phyloP scores from a whole-genome alignment of 2,113 vertebrate genomes.

The Ammodytes dubius region DNA sequence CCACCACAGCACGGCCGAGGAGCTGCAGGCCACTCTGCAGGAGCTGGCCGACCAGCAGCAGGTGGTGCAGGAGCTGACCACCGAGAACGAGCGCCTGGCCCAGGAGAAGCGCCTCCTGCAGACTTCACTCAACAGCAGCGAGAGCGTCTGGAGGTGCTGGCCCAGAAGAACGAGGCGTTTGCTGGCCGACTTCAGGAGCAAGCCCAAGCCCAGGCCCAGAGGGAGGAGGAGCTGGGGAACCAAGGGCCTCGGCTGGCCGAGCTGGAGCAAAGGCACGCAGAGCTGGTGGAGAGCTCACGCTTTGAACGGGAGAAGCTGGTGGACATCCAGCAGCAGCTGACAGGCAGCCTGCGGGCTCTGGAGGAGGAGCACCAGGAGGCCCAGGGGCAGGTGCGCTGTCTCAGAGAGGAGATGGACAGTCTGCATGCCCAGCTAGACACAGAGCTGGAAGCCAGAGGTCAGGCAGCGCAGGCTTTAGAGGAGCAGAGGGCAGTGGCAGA shows the following conservation, averaged over 20 bases:
- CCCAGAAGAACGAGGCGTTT: constrained; percentile 92
- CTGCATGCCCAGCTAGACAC: constrained; percentile 84
- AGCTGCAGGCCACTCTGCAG: constrained; percentile 95
- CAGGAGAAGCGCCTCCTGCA: constrained; percentile 93
- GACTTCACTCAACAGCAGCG: constrained; percentile 93
- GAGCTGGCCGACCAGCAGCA: constrained; percentile 96
- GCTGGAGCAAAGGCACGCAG: constrained; percentile 90
- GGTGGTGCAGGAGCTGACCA: constrained; percentile 94
- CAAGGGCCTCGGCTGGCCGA: constrained; percentile 85
- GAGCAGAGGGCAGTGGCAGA: constrained; percentile 85
- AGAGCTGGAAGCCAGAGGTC: constrained; percentile 80
- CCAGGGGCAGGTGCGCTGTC: constrained; percentile 81
- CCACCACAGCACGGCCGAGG: constrained; percentile 95
- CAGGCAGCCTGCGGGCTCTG: constrained; percentile 89
- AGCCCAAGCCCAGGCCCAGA: constrained; percentile 85
- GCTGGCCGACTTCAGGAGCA: constrained; percentile 88
- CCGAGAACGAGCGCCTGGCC: constrained; percentile 93
- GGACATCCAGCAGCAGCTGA: constrained; percentile 96
- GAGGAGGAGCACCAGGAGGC: constrained; percentile 93
- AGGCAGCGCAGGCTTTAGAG: constrained; percentile 81
- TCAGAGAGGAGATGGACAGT: constrained; percentile 89
- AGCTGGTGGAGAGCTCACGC: constrained; percentile 90
- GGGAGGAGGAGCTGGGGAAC: constrained; percentile 77
- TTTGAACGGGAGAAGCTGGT: constrained; percentile 96
- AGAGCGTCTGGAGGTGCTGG: constrained; percentile 90